Conservation (phyloP, 2,113 vertebrate species). For the Balaeniceps rex region DNA sequence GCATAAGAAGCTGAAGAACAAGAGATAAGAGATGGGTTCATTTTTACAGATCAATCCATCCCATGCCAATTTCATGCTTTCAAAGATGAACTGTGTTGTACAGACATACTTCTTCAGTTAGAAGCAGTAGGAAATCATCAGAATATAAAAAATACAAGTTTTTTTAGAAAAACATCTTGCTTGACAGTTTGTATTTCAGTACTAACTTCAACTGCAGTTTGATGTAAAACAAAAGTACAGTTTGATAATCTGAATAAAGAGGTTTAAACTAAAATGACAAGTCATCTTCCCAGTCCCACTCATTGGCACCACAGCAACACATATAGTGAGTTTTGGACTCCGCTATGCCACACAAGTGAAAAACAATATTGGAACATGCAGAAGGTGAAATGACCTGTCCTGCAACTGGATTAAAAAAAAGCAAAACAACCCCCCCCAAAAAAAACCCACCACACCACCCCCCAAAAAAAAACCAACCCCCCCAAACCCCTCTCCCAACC, state of each 20-base stretch:
- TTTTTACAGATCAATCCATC: background rate
- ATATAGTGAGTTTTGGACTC: background rate
- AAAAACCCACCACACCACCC: too few relatives aligned
- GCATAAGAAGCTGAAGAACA: background rate
- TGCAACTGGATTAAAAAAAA: background rate
- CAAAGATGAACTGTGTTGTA: background rate
- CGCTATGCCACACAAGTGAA: background rate
- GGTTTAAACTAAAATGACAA: background rate
- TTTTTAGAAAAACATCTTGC: background rate
- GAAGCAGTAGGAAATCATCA: background rate
- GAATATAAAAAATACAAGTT: background rate
- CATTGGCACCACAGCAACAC: background rate
- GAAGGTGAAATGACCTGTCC: background rate
- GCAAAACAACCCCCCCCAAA: too few relatives aligned
- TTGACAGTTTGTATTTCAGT: background rate
- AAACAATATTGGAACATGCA: background rate
- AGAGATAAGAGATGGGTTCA: background rate
- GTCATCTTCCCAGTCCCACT: background rate
- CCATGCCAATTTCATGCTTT: background rate
- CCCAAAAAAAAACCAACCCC: too few relatives aligned
- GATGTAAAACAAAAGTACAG: background rate
- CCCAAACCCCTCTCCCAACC: too few relatives aligned
- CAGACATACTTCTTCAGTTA: background rate
- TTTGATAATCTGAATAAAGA: background rate
- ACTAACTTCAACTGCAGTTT: background rate